These are phyloP conservation scores for Lithophane leautieri DNA, from an alignment of 2,888 invertebrate genomes.

Conservation along the genomic window DNA sequence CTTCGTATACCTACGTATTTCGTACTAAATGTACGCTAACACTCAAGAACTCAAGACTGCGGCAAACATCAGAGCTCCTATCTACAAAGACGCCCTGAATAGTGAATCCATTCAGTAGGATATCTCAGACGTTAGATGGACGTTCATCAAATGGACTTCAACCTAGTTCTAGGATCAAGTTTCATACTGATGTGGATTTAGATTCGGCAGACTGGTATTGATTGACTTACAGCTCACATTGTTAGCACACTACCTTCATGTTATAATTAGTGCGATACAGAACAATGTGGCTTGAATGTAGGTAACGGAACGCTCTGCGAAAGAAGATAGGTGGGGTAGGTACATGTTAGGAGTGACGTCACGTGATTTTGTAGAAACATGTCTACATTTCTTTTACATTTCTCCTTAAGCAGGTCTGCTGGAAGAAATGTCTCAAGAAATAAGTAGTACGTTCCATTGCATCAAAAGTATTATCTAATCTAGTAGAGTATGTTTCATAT, in stretches of 20 bases:
- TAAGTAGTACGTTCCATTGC: no score
- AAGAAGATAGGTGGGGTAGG: not conserved
- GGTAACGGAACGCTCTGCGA: not conserved
- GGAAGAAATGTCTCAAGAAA: no score
- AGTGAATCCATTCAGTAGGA: not conserved
- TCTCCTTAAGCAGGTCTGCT: no score
- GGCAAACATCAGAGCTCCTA: not conserved
- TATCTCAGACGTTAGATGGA: conserved; percentile 10
- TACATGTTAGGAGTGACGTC: not conserved
- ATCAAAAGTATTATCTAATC: no score
- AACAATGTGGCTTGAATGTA: conserved; percentile 13
- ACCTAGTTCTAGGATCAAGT: conserved; percentile 38
- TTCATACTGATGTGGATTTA: conserved; percentile 42
- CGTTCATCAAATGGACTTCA: conserved; percentile 30
- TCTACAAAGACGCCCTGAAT: not conserved
- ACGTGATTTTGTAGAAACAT: not conserved
- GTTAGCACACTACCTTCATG: not conserved
- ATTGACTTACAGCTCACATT: conserved; percentile 32
- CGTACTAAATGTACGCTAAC: not conserved
- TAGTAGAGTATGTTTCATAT: no score
- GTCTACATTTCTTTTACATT: no score
- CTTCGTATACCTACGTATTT: not conserved
- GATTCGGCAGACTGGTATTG: conserved; percentile 39
- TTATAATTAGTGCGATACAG: conserved; percentile 21
- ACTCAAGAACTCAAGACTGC: not conserved